A percentile compares a stretch with the other conserved stretches of the same genome.
These are phyloP conservation scores for Drosophila anomalipes DNA, from an alignment of 2,888 invertebrate species.

Conservation along the genomic window DNA sequence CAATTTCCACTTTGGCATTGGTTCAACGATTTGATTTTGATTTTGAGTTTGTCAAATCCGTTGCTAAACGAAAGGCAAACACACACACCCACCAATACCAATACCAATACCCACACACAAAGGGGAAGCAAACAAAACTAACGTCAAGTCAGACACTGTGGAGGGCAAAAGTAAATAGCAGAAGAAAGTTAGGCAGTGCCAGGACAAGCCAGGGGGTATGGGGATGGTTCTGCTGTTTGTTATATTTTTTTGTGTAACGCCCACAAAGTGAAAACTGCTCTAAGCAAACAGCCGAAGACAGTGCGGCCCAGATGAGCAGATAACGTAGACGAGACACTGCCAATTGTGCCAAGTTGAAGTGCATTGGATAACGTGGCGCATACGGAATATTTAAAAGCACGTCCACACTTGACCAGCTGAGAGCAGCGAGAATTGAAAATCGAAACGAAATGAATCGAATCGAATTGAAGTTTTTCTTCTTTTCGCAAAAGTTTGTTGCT, in stretches of 20 bases:
- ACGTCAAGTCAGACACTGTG: constrained; percentile 51
- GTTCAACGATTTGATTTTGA: constrained; percentile 67
- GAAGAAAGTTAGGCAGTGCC: constrained; percentile 26
- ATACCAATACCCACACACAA: constrained; percentile 17
- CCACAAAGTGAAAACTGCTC: constrained; percentile 64
- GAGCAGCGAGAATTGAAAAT: constrained; percentile 49
- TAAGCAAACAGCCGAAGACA: constrained; percentile 59
- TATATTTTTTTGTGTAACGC: constrained; percentile 40
- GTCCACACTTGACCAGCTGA: constrained; percentile 71
- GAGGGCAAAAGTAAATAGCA: constrained; percentile 64
- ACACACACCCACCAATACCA: constrained; percentile 37
- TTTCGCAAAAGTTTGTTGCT: constrained; percentile 46
- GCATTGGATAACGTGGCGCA: constrained; percentile 68
- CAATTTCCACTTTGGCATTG: constrained; percentile 83
- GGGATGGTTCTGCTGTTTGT: constrained; percentile 20
- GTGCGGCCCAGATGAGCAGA: constrained; percentile 20
- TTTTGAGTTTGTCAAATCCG: constrained; percentile 66
- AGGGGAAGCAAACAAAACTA: constrained; percentile 53
- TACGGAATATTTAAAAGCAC: constrained; percentile 77
- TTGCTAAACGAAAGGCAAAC: constrained; percentile 76
- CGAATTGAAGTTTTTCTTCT: constrained; percentile 50
- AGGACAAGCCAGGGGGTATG: neutral
- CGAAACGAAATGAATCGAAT: constrained; percentile 53
- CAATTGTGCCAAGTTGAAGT: constrained; percentile 63
- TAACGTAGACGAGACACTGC: constrained; percentile 46